phyloP scores from a whole-genome alignment of 2,888 invertebrate genomes.

The Xestobium rufovillosum region DNA sequence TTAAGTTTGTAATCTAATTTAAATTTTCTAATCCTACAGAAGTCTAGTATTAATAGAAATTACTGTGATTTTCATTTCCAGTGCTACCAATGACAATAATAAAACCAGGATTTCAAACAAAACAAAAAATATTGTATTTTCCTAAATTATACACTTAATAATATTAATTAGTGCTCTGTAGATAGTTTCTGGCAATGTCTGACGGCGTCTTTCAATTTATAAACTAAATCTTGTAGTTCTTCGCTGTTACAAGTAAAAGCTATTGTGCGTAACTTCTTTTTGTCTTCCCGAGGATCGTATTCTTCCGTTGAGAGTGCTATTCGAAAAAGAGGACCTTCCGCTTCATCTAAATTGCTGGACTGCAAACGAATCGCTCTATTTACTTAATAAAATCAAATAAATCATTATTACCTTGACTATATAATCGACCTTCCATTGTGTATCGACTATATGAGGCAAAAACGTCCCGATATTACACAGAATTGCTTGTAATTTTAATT shows the following conservation, averaged over 20 bases:
- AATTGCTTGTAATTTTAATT: slow-evolving; percentile 29
- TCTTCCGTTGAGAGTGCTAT: slow-evolving; percentile 34
- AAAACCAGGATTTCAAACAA: no score
- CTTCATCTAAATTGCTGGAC: slow-evolving; percentile 34
- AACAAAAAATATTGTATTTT: not conserved
- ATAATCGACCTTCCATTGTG: slow-evolving; percentile 55
- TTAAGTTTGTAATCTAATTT: no score
- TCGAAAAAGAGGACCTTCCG: slow-evolving; percentile 38
- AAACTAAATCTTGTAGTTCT: slow-evolving; percentile 58
- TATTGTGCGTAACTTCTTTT: slow-evolving; percentile 42
- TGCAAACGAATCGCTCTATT: slow-evolving; percentile 25
- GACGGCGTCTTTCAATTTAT: slow-evolving; percentile 57
- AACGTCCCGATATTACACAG: slow-evolving; percentile 37
- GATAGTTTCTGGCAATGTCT: slow-evolving; percentile 53
- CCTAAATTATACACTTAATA: slow-evolving; percentile 2
- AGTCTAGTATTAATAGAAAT: no score
- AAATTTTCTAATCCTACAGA: no score
- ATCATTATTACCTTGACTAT: slow-evolving; percentile 35
- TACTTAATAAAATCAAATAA: no score
- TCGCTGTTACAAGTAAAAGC: slow-evolving; percentile 56
- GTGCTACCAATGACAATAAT: no score
- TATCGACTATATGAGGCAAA: slow-evolving; percentile 50
- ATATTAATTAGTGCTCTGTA: slow-evolving; percentile 23
- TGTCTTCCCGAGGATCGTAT: slow-evolving; percentile 39
- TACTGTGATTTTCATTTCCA: no score